Evolutionary conservation across 2,113 vertebrate genomes (phyloP).

Genomic region (Rhabdomys dilectus): DNA sequence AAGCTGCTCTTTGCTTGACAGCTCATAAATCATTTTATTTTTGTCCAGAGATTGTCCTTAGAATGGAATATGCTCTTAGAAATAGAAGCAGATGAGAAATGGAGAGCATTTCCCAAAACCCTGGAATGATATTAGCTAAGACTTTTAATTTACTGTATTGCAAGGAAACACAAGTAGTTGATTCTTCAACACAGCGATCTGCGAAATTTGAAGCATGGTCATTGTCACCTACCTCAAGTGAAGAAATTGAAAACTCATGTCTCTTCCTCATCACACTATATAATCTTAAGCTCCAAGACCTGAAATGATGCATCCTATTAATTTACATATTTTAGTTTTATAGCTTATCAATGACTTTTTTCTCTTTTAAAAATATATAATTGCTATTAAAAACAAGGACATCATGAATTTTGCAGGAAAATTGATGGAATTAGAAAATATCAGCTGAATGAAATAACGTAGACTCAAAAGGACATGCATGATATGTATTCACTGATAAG

Average conservation of each 20-base stretch:
- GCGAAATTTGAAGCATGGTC: rapidly evolving
- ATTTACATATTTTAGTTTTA: neutral
- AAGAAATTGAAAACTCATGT: neutral
- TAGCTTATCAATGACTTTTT: neutral
- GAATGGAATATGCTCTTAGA: neutral
- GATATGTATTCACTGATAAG: too few relatives aligned
- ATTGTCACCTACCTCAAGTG: neutral
- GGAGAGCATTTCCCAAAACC: neutral
- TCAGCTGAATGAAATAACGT: too few relatives aligned
- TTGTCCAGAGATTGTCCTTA: neutral
- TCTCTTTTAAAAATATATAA: neutral
- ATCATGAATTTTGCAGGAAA: too few relatives aligned
- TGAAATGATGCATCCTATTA: neutral
- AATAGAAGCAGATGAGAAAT: neutral
- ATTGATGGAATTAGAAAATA: too few relatives aligned
- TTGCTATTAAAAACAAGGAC: neutral
- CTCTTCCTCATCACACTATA: neutral
- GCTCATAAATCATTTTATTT: neutral
- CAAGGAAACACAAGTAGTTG: neutral
- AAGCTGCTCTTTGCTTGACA: neutral
- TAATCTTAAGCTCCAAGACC: neutral
- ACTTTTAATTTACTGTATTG: neutral
- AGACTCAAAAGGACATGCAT: too few relatives aligned
- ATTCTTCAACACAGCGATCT: neutral
- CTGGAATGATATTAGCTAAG: neutral